phyloP scores from a whole-genome alignment of 2,888 invertebrate genomes.

The Clitarchus hookeri region DNA sequence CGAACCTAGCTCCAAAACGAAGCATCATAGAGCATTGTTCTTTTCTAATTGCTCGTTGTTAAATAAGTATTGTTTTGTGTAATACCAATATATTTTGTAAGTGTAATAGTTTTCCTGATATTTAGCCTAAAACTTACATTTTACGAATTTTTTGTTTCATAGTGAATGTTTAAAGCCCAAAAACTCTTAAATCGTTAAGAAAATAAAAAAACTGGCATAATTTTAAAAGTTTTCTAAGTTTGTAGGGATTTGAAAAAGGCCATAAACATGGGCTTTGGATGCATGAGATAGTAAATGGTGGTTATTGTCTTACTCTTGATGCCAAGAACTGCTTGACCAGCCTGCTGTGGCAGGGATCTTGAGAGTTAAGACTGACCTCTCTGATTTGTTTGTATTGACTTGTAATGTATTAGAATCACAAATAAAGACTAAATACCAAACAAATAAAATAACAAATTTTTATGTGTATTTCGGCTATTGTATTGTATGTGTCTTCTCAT shows the following conservation, averaged over 20 bases:
- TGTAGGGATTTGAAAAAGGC: not conserved
- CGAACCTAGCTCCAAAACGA: not conserved
- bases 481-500: not conserved
- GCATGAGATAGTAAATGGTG: conserved; percentile 5
- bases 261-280: no score
- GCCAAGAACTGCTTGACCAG: not conserved
- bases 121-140: not conserved
- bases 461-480: not conserved
- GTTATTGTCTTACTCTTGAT: conserved; percentile 6
- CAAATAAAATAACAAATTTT: not conserved
- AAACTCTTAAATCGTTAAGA: no score
- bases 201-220: not conserved
- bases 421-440: not conserved
- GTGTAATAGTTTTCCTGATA: not conserved
- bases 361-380: not conserved
- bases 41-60: not conserved
- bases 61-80: not conserved
- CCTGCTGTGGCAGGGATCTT: not conserved
- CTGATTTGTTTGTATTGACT: not conserved
- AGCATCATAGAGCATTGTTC: not conserved
- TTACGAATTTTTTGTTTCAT: not conserved
- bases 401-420: not conserved
- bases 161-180: no score
- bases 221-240: not conserved
- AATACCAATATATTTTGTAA: no score